Base-by-base conservation (phyloP, 2,888 invertebrate genomes). In the Meta bourneti region DNA sequence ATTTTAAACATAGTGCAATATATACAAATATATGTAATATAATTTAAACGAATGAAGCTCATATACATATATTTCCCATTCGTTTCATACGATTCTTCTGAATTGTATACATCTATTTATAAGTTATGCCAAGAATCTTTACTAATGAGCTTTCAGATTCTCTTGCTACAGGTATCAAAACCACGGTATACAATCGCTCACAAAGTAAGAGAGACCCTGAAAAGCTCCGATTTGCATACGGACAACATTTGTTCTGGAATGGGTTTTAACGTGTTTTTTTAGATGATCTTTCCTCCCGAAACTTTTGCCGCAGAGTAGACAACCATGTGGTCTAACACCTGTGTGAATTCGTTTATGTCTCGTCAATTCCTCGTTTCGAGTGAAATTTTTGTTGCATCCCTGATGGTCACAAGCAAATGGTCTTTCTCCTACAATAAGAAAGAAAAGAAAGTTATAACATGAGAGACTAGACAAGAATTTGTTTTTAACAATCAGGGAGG, bases 241-340 rank as follows among this genome's bases (percentile, higher is more conserved):
- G 0, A 90, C 61, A 5, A 90, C 71, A 19, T 90, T 74, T 13
- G 93, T 69, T 20, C 94, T 80, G 88, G 94, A 94, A 94, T 99
- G 98, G 0, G 98, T 98, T 94, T 97, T 96, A 91, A 97, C 97
- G 94, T 99, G 99, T 94, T 99, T 99, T 95, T 98, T 98, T 90
- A 99, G 96, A 94, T 99, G 99, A 95, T 99, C 99, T 94, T 98
- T 97, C 75, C 99, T 96, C 0, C 98, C 98, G 94, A 99, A 99
- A 93, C 97, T 96, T 95, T 99, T 99, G 6, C 98, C 97, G 94
- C 99, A 99, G 20, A 97, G 96, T 0, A 96, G 95, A 94, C 99
- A 99, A 0, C 97, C 96, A 94, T 97, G 98, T 0, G 98, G 98
- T 79, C 98, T 96, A 0, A 98, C 95, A 0, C 98, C 98, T 0